Evolutionary conservation across 1,140 invertebrate species (phyloP).

Genomic region (Cotesia vestalis): DNA sequence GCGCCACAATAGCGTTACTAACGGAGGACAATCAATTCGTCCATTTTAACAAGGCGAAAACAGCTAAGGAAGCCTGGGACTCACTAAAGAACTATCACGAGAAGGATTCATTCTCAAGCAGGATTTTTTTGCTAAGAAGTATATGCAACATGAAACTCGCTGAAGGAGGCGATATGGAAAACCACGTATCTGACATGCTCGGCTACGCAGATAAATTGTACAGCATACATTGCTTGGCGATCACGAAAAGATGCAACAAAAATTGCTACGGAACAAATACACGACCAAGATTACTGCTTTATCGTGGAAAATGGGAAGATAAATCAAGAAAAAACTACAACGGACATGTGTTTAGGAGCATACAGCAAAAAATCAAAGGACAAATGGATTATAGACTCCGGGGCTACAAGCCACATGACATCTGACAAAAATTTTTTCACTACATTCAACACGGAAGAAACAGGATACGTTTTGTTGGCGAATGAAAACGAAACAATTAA

Average conservation of each 20-base stretch:
- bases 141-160: no score
- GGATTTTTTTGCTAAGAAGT: no score
- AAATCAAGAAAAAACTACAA: background rate
- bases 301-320: background rate
- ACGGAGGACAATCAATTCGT: constrained; percentile 41
- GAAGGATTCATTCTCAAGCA: no score
- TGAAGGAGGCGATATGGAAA: no score
- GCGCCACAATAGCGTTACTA: constrained; percentile 40
- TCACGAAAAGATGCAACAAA: background rate
- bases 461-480: constrained; percentile 18
- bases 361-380: background rate
- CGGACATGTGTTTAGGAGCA: background rate
- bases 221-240: background rate
- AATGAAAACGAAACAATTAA: background rate
- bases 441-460: background rate
- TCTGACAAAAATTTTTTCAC: constrained; percentile 19
- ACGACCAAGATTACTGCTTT: no score
- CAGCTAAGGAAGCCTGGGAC: constrained; percentile 36
- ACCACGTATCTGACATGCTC: no score
- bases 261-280: background rate
- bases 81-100: constrained; percentile 16
- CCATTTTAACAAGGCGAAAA: constrained; percentile 35
- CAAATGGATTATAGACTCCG: constrained; percentile 31
- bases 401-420: constrained; percentile 31
- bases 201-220: background rate